Percentiles rank a stretch among this genome's conserved stretches.
Conservation (phyloP, 2,113 vertebrate genomes). For the Epinephelus cyanopodus region DNA sequence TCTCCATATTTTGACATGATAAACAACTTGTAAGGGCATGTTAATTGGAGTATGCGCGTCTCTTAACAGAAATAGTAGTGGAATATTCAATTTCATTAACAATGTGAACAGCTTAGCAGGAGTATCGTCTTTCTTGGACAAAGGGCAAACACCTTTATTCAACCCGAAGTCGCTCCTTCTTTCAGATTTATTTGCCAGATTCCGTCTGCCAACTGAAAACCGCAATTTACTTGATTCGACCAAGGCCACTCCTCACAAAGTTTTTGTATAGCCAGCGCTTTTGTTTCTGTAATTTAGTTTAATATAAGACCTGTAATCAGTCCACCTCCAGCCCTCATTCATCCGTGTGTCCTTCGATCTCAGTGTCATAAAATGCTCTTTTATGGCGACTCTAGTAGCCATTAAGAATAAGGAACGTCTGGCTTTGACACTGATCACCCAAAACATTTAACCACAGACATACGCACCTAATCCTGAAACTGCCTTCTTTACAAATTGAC, state of each 20-base stretch:
- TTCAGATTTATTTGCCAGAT: constrained; percentile 20
- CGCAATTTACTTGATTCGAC: too few relatives aligned
- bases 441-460: too few relatives aligned
- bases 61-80: too few relatives aligned
- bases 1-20: too few relatives aligned
- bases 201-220: not conserved
- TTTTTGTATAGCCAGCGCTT: not conserved
- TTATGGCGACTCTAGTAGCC: too few relatives aligned
- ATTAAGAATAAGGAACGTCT: not conserved
- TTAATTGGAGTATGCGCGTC: too few relatives aligned
- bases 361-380: not conserved
- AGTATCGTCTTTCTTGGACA: too few relatives aligned
- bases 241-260: not conserved
- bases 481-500: too few relatives aligned
- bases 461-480: too few relatives aligned
- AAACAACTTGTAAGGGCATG: too few relatives aligned
- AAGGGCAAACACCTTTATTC: not conserved
- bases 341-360: not conserved
- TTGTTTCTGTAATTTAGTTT: not conserved
- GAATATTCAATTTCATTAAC: too few relatives aligned
- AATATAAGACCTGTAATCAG: not conserved
- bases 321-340: not conserved
- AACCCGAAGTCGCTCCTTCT: not conserved
- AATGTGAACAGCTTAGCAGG: too few relatives aligned
- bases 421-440: not conserved